Evolutionary conservation across 2,888 invertebrate genomes (phyloP).

Genomic region (Liposcelis brunnea): DNA sequence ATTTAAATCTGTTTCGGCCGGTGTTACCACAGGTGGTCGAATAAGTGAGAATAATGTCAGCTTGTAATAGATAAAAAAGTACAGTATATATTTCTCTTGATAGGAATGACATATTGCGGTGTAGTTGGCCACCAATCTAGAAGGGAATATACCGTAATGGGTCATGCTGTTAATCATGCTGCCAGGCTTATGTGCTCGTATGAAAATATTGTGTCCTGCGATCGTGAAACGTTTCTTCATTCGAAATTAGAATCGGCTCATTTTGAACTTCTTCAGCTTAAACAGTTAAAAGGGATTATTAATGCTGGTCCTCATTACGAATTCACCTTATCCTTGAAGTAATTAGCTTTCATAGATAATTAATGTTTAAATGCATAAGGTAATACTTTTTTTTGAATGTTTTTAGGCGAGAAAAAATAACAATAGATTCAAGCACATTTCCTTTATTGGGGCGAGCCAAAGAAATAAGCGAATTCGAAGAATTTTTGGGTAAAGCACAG

Average conservation of each 20-base stretch:
- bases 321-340: slow-evolving; percentile 22
- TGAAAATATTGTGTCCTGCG: slow-evolving; percentile 40
- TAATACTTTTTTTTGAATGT: too few relatives aligned
- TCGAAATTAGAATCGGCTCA: slow-evolving; percentile 42
- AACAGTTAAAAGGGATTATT: slow-evolving; percentile 39
- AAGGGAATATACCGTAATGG: slow-evolving; percentile 58
- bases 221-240: slow-evolving; percentile 44
- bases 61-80: too few relatives aligned
- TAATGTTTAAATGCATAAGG: not conserved
- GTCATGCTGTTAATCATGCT: slow-evolving; percentile 53
- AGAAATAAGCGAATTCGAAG: slow-evolving; percentile 24
- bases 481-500: slow-evolving; percentile 15
- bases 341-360: slow-evolving; percentile 10
- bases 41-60: too few relatives aligned
- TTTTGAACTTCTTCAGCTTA: slow-evolving; percentile 38
- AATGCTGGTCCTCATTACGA: slow-evolving; percentile 47
- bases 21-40: slow-evolving; percentile 47
- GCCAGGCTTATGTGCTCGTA: slow-evolving; percentile 47
- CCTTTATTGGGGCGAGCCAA: slow-evolving; percentile 27
- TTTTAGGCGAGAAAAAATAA: slow-evolving; percentile 3
- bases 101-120: slow-evolving; percentile 53
- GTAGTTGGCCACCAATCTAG: slow-evolving; percentile 52
- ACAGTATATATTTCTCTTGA: slow-evolving; percentile 12
- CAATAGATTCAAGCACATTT: not conserved
- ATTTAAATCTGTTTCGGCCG: slow-evolving; percentile 33